These are phyloP conservation scores for Hemiprocne comata DNA, from an alignment of 2,113 vertebrate species.

Conservation along the genomic window DNA sequence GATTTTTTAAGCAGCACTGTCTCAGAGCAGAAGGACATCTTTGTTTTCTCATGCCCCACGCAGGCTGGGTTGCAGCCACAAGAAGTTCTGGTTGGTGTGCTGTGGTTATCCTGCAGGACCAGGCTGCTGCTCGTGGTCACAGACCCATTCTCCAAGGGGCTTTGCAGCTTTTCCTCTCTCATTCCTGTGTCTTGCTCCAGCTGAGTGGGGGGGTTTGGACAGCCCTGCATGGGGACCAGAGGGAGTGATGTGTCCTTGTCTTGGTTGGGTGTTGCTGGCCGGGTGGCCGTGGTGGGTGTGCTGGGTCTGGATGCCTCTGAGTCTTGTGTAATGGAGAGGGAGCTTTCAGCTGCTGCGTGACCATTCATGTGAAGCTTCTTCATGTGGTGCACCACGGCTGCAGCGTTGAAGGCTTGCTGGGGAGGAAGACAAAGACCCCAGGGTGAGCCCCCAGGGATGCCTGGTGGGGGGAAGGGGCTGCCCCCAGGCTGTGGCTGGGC, in stretches of 20 bases:
- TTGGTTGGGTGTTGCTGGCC: not conserved
- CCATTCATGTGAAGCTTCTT: conserved; percentile 85
- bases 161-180: conserved; percentile 21
- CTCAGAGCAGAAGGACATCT: conserved; percentile 68
- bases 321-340: not conserved
- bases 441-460: not conserved
- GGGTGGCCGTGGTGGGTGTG: not conserved
- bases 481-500: rapidly evolving
- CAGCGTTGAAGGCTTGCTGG: conserved; percentile 90
- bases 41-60: conserved; percentile 62
- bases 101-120: conserved; percentile 41
- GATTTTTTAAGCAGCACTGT: conserved; percentile 67
- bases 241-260: not conserved
- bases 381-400: conserved; percentile 87
- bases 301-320: conserved; percentile 41
- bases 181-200: not conserved
- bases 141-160: not conserved
- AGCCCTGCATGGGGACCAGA: not conserved
- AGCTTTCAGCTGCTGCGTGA: conserved; percentile 16
- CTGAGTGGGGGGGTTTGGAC: not conserved
- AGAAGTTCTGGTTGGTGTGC: conserved; percentile 37
- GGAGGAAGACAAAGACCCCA: not conserved
- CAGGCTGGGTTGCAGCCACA: conserved; percentile 74
- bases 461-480: not conserved
- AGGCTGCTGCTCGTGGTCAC: conserved; percentile 15